These are phyloP conservation scores for Scatophagus argus DNA, from an alignment of 2,113 vertebrate species.

Conservation along the genomic window DNA sequence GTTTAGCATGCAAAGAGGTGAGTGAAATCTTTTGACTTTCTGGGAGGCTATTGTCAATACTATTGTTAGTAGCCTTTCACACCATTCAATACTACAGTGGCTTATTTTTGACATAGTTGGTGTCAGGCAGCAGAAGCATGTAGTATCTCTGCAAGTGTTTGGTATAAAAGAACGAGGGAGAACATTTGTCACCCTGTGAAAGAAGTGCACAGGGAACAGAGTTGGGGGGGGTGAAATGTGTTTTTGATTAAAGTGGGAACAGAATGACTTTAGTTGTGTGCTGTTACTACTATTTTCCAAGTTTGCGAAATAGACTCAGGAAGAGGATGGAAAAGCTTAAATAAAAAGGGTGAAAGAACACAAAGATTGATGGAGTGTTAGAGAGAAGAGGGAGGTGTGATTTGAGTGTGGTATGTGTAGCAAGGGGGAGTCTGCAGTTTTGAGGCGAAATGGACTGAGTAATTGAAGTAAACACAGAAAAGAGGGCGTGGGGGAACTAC, in stretches of 20 bases:
- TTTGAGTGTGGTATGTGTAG: constrained; percentile 75
- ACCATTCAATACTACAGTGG: constrained; percentile 41
- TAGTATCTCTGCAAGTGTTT: constrained; percentile 44
- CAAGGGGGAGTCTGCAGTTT: constrained; percentile 67
- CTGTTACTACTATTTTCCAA: constrained; percentile 73
- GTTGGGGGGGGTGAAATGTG: constrained; percentile 76
- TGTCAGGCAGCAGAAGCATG: constrained; percentile 55
- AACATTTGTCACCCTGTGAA: constrained; percentile 76
- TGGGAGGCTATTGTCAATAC: constrained; percentile 22
- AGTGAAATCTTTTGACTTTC: constrained; percentile 63
- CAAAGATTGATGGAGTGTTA: constrained; percentile 69
- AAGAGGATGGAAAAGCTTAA: constrained; percentile 59
- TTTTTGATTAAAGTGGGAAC: constrained; percentile 82
- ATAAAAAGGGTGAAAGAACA: constrained; percentile 53
- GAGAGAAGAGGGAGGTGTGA: constrained; percentile 77
- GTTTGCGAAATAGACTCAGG: constrained; percentile 68
- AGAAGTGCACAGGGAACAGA: constrained; percentile 59
- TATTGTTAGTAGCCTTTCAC: constrained; percentile 49
- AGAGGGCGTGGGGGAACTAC: constrained; percentile 66
- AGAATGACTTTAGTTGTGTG: constrained; percentile 76
- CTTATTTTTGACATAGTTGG: constrained; percentile 68
- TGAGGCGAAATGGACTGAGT: constrained; percentile 79
- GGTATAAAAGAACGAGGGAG: constrained; percentile 71
- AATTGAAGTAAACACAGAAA: constrained; percentile 82
- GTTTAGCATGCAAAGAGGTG: constrained; percentile 47